Base-by-base conservation (phyloP, 2,888 invertebrate genomes). In the Caenorhabditis doughertyi region DNA sequence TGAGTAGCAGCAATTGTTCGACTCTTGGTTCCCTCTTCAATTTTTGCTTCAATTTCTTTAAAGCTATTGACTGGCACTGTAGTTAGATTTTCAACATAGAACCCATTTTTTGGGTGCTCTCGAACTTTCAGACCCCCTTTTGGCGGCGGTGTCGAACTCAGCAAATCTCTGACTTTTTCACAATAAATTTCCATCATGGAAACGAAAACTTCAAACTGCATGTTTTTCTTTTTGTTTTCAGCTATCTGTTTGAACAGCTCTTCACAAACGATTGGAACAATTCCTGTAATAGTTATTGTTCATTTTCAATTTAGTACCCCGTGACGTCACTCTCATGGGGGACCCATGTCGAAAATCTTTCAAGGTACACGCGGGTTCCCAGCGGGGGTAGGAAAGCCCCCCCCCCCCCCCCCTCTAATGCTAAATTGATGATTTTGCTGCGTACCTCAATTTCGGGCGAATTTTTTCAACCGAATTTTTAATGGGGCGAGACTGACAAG, bases 101-200 rank as follows among this genome's bases (percentile, higher is more conserved):
- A 94, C 51, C 94, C 94, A 74, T 92, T 93, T 86, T 93, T 93
- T 1, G 94, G 94, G 89, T 94, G 93, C 86, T 94, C 93, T 80
- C 94, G 86, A 47, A 94, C 92, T 88, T 93, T 93, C n/a, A 94
- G 91, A 2, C 93, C 93, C 62, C 91, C 92, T 88, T 92, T 93
- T 85, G 90, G 90, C 29, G 91, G 86, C 7, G 87, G 79, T 35
- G 89, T 89, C 2, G 81, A 71, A 13, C 84, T 85, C 25, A 91
- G 80, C 0, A 91, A 84, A 83, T 91, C 90, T 13, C 90, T 83
- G 3, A 90, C 85, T 71, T 93, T 92, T 89, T 94, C 94, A 89
- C 94, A 94, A 91, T 94, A 94, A 84, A 94, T 94, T 89, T 94
- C 94, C 85, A 94, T 89, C 94, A 94, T 94, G 80, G 93, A 93